Conservation (phyloP, 2,888 invertebrate species). For the Pogonocherus hispidulus region DNA sequence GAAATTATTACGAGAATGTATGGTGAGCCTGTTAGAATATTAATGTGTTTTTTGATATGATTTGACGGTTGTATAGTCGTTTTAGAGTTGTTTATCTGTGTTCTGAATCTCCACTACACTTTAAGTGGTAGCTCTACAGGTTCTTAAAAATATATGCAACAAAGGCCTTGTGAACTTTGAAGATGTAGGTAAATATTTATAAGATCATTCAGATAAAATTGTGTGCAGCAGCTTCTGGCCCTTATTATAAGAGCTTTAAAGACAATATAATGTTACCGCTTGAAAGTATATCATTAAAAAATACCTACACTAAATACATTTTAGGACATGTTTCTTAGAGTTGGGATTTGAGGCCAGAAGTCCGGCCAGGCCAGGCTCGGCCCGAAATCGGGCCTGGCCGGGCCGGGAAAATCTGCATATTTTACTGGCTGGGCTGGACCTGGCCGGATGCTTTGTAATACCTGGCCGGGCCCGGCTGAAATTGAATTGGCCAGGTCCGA, state of each 20-base stretch:
- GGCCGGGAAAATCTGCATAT: too few relatives aligned
- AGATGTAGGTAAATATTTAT: conserved; percentile 50
- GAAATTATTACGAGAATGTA: conserved; percentile 41
- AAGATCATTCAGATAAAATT: conserved; percentile 45
- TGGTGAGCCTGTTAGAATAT: conserved; percentile 37
- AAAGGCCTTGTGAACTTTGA: conserved; percentile 46
- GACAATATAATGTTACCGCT: conserved; percentile 32
- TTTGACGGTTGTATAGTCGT: conserved; percentile 54
- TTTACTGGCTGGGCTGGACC: too few relatives aligned
- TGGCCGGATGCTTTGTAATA: too few relatives aligned
- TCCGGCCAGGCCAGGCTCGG: too few relatives aligned
- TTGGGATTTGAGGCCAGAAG: too few relatives aligned
- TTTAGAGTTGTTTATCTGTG: conserved; percentile 55
- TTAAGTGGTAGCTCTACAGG: conserved; percentile 47
- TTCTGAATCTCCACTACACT: conserved; percentile 46
- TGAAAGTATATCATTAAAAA: too few relatives aligned
- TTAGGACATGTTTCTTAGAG: too few relatives aligned
- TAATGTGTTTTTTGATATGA: conserved; percentile 52
- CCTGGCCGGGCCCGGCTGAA: too few relatives aligned
- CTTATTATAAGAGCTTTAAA: conserved; percentile 44
- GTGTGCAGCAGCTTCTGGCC: conserved; percentile 34
- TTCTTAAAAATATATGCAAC: conserved; percentile 46
- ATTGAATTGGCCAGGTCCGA: too few relatives aligned
- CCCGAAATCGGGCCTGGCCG: too few relatives aligned
- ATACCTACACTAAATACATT: conserved; percentile 16